Base-by-base conservation (phyloP, 1,140 invertebrate species). In the Batillaria attramentaria region DNA sequence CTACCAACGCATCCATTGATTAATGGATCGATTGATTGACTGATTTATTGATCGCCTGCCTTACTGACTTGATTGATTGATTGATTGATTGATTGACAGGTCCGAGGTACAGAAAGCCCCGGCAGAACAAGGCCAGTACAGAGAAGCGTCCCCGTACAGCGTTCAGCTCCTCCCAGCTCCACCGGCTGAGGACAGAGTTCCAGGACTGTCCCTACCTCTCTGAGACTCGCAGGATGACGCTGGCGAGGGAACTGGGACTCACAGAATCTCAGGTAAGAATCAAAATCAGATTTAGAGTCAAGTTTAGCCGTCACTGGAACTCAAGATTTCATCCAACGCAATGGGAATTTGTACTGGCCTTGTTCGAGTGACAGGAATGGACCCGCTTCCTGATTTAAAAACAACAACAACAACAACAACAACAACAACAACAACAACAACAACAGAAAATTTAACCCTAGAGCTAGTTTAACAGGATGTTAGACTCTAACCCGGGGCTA, bases 241-340 rank as follows among this genome's bases (percentile, higher is more conserved):
- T 99, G 74, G 97, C 97, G 10, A 92, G 94, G 20, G 97, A 99
- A 85, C 92, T 99, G 43, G 95, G 95, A 3, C 92, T 99, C n/a
- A 98, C 98, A 87, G 98, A 99, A 90, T 97, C 96, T 0, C 98
- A 99, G 91, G 99, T 99, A 89, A 99, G 99, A 92, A 99, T 99
- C 88, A 28, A 62, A 62, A 8, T 16, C 31, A 28, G 8, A 62
- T 62, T 62, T 16, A 54, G 13, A 54, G 13, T 54, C 13, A 13
- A 13, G 13, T 54, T 54, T n/a, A 54, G n/a, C 50, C 13, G n/a
- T 16, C 50, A n/a, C 13, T 54, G 13, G 50, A 54, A n/a, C 50
- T 54, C n/a, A 16, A 54, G 13, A 16, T 54, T n/a, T n/a, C n/a
- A n/a, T n/a, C n/a, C n/a, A n/a, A n/a, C n/a, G n/a, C n/a, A n/a